Base-by-base conservation (phyloP, 2,113 vertebrate species). In the Fregetta grallaria region DNA sequence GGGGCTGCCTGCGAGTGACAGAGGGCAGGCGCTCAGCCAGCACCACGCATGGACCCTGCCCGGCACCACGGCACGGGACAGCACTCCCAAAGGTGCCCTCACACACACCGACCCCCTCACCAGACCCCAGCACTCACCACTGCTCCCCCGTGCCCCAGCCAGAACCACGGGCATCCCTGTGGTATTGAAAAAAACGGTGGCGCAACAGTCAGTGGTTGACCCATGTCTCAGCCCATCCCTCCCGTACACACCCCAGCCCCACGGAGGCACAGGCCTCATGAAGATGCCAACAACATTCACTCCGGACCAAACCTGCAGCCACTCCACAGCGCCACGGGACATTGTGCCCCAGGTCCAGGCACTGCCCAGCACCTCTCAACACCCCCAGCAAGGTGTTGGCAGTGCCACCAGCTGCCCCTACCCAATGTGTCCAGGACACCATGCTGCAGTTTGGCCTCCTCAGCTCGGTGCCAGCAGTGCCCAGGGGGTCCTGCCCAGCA, bases 1-100 rank as follows among this genome's bases (percentile, higher is more conserved):
- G 58, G n/a, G 23, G 15, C n/a, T 61, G n/a, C n/a, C 99, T 99
- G 96, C 23, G 36, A 90, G 61, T 38, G 71, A 90, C 58, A 82
- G 53, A 79, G 56, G 70, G 83, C 34, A 91, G 80, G 80, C 2
- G 4, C 80, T 71, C 83, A 96, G 95, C 88, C 55, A 61, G 79
- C 90, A 91, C 79, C 13, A 25, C 1, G 3, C 30, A 13, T 7
- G 8, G 8, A 25, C 36, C 25, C 40, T 63, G 66, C 23, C 16
- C 17, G 42, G 42, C 42, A 44, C 42, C 15, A 44, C 1, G 9
- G 40, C n/a, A 42, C 11, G 58, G 47, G 50, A 30, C 42, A 65
- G 15, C 6, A 1, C 29, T 56, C 25, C 16, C 25, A 49, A 38
- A 17, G 25, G 36, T 8, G 5, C 23, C 50, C 52, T 45, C 19